A percentile compares a stretch with the other conserved stretches of the same genome.
Evolutionary conservation across 1,140 invertebrate genomes (phyloP).

Genomic region (Littorina saxatilis): DNA sequence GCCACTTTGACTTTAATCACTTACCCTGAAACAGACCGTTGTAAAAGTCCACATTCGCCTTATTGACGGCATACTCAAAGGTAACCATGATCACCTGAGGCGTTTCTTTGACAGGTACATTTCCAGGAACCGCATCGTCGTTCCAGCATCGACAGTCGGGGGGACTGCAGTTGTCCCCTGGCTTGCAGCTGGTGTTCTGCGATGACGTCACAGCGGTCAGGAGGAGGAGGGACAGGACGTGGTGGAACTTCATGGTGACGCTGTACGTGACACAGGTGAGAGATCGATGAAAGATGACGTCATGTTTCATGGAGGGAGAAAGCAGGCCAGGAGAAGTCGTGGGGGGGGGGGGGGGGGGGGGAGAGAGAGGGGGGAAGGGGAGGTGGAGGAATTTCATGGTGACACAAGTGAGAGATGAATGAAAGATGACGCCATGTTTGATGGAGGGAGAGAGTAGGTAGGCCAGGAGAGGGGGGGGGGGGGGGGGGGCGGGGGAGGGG

Average conservation of each 20-base stretch:
- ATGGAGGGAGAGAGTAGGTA: background rate
- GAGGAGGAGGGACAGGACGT: background rate
- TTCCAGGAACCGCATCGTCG: conserved; percentile 69
- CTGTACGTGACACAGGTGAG: background rate
- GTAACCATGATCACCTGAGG: conserved; percentile 97
- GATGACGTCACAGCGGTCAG: background rate
- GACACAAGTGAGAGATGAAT: background rate
- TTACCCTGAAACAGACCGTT: conserved; percentile 1
- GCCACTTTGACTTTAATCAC: background rate
- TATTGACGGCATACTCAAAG: conserved; percentile 95
- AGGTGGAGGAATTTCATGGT: background rate
- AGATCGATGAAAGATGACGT: background rate
- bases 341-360: background rate
- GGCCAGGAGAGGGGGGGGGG: too few relatives aligned
- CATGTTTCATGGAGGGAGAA: background rate
- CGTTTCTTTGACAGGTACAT: conserved; percentile 79
- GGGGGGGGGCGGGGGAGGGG: background rate
- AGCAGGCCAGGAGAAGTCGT: too few relatives aligned
- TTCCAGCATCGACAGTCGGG: conserved; percentile 51
- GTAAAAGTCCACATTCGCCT: background rate
- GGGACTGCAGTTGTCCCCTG: conserved; percentile 42
- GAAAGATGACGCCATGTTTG: background rate
- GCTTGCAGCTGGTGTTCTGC: conserved; percentile 15
- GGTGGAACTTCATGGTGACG: background rate
- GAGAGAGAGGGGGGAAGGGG: background rate